Evolutionary conservation across 2,797 vertebrate species (phyloP).

Genomic region (Caiman crocodilus): DNA sequence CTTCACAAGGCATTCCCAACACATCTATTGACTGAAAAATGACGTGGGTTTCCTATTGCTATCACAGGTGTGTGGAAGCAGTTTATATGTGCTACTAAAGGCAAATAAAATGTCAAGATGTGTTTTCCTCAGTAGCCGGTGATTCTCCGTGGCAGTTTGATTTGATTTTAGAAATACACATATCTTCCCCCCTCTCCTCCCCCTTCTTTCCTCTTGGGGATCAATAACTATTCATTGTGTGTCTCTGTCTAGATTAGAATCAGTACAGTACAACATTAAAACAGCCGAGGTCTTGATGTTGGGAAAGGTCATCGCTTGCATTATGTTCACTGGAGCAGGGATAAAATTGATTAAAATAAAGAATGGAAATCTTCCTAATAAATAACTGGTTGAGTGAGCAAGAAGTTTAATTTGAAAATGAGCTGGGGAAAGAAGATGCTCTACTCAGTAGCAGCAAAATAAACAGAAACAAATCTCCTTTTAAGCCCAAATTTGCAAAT

Average conservation of each 20-base stretch:
- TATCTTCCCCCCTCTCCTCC: background rate
- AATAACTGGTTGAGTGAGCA: background rate
- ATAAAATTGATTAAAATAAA: background rate
- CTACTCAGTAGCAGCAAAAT: background rate
- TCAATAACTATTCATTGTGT: background rate
- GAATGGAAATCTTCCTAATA: background rate
- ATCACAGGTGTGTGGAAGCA: background rate
- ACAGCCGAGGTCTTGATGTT: background rate
- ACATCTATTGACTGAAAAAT: background rate
- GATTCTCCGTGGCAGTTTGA: background rate
- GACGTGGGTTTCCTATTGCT: background rate
- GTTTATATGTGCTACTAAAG: background rate
- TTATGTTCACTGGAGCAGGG: conserved; percentile 6
- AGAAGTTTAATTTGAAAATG: conserved; percentile 9
- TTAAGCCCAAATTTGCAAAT: background rate
- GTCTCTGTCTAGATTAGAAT: background rate
- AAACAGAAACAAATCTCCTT: background rate
- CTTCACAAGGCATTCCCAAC: background rate
- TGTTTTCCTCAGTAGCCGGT: background rate
- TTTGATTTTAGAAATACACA: background rate
- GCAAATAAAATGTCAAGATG: background rate
- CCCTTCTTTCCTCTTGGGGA: background rate
- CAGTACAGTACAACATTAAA: conserved; percentile 10
- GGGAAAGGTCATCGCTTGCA: conserved; percentile 19
- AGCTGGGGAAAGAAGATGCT: background rate